Conservation (phyloP, 1,140 invertebrate genomes). For the Drosophila littoralis region DNA sequence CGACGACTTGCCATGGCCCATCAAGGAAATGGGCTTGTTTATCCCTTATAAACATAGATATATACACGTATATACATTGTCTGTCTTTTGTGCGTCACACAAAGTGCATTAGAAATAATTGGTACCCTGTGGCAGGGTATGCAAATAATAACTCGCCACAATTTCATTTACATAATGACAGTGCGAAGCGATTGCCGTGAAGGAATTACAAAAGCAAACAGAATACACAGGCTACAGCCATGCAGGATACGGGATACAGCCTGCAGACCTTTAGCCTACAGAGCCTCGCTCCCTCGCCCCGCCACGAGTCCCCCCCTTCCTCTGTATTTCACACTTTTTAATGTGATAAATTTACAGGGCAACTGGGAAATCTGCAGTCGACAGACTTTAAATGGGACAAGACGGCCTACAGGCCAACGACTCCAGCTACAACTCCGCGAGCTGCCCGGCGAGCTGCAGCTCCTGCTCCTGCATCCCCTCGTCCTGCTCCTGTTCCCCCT, state of each 20-base stretch:
- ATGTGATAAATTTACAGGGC: conserved; percentile 82
- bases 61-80: too few species aligned
- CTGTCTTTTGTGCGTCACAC: too few species aligned
- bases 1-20: too few species aligned
- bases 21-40: too few species aligned
- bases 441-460: background rate
- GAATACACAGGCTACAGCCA: conserved; percentile 3
- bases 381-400: conserved; percentile 65
- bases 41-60: too few species aligned
- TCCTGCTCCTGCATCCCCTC: background rate
- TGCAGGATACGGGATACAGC: background rate
- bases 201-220: conserved; percentile 60
- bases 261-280: conserved; percentile 1
- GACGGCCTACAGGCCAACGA: background rate
- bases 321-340: conserved; percentile 75
- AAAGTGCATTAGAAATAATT: too few species aligned
- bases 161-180: conserved; percentile 83
- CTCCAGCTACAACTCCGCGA: background rate
- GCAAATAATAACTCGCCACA: conserved; percentile 79
- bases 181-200: conserved; percentile 65
- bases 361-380: conserved; percentile 81
- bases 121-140: background rate
- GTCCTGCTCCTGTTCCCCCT: background rate
- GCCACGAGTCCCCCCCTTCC: background rate
- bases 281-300: background rate